Conservation (phyloP, 2,888 invertebrate species). For the Operophtera brumata region DNA sequence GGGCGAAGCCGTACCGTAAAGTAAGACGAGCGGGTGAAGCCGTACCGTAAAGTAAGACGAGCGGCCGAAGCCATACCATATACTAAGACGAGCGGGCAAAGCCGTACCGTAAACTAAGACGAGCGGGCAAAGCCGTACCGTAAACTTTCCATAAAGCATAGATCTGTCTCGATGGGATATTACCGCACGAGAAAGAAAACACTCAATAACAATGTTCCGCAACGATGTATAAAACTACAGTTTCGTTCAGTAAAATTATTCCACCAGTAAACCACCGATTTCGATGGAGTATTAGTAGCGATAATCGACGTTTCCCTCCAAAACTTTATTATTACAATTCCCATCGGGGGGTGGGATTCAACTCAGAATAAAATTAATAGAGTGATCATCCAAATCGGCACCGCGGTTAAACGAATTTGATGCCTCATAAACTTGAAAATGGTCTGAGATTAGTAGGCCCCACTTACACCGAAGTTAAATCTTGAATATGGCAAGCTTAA, state of each 20-base stretch:
- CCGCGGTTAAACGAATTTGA: slow-evolving; percentile 39
- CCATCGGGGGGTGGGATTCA: slow-evolving; percentile 15
- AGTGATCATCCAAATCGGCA: slow-evolving; percentile 37
- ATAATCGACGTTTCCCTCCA: slow-evolving; percentile 16
- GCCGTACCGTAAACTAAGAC: no score
- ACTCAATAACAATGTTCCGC: no score
- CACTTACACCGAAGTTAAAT: slow-evolving; percentile 2
- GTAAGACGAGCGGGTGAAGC: no score
- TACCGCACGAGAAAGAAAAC: no score
- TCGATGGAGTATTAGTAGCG: slow-evolving; percentile 18
- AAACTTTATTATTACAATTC: slow-evolving; percentile 23
- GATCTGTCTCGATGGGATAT: no score
- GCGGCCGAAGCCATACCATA: no score
- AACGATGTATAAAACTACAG: slow-evolving; percentile 17
- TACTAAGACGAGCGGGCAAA: no score
- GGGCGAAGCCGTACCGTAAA: no score
- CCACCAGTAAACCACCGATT: slow-evolving; percentile 8
- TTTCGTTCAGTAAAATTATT: slow-evolving; percentile 27
- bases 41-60: no score
- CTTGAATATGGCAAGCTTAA: not conserved
- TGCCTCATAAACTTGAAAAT: slow-evolving; percentile 41
- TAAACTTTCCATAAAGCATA: no score
- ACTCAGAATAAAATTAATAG: slow-evolving; percentile 34
- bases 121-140: no score
- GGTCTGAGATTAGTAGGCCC: slow-evolving; percentile 13